These are phyloP conservation scores for Xiphydria camelus DNA, from an alignment of 2,888 invertebrate species.

Conservation along the genomic window DNA sequence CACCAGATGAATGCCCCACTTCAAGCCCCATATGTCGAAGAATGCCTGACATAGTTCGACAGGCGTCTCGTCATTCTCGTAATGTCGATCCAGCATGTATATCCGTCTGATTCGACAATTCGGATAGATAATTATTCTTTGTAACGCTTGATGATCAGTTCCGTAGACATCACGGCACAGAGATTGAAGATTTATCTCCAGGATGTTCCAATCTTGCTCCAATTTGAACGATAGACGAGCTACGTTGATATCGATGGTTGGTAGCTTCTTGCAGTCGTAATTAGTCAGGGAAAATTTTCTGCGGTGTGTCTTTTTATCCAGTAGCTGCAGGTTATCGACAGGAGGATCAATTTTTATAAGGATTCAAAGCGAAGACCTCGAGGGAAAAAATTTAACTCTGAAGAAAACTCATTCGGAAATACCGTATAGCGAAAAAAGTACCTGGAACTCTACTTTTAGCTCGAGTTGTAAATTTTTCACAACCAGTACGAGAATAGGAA, in stretches of 20 bases:
- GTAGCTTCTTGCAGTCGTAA: conserved; percentile 5
- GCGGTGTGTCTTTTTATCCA: conserved; percentile 12
- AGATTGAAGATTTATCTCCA: conserved; percentile 13
- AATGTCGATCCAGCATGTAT: conserved; percentile 13
- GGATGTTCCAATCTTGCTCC: conserved; percentile 13
- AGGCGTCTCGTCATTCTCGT: conserved; percentile 11
- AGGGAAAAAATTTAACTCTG: no score
- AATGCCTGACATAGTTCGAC: conserved; percentile 15
- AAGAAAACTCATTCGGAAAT: neutral
- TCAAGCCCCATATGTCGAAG: conserved; percentile 16
- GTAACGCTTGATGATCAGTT: conserved; percentile 9
- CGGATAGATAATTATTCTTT: conserved; percentile 15
- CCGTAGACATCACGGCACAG: conserved; percentile 7
- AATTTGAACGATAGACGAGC: conserved; percentile 8
- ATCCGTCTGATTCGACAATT: conserved; percentile 16
- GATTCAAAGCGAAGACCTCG: no score
- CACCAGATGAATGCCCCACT: conserved; percentile 17
- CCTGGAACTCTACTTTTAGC: conserved; percentile 16
- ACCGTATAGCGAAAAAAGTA: neutral
- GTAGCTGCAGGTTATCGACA: no score
- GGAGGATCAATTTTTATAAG: no score
- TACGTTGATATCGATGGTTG: neutral
- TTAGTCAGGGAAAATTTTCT: conserved; percentile 12
- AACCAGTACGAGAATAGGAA: conserved; percentile 12
- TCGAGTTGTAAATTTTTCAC: conserved; percentile 12